Conservation (phyloP, 2,113 vertebrate genomes). For the Hemiprocne comata region DNA sequence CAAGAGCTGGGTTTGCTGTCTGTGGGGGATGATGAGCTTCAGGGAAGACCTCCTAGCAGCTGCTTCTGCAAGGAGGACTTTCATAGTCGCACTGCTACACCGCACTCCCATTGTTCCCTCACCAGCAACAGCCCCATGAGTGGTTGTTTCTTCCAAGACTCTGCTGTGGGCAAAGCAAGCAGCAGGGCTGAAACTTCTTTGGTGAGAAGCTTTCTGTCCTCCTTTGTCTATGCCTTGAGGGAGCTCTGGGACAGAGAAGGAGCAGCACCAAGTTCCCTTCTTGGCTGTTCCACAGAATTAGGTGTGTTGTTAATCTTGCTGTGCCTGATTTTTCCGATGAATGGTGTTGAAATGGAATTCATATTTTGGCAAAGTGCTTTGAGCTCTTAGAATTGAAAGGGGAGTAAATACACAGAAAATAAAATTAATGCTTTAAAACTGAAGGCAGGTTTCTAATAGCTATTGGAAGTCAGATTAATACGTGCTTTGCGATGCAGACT, state of each 20-base stretch:
- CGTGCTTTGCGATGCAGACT: not conserved
- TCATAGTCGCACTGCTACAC: not conserved
- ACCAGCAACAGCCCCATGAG: not conserved
- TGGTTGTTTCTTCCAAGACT: not conserved
- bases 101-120: rapidly evolving
- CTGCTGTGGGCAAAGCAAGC: not conserved
- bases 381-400: not conserved
- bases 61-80: not conserved
- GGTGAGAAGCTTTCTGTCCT: not conserved
- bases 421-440: not conserved
- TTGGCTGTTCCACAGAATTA: not conserved
- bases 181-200: not conserved
- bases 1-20: not conserved
- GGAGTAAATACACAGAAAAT: no score
- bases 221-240: not conserved
- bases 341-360: not conserved
- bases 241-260: not conserved
- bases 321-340: not conserved
- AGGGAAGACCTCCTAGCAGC: not conserved
- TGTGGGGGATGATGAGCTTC: not conserved
- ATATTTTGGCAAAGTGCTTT: not conserved
- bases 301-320: not conserved
- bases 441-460: not conserved
- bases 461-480: not conserved
- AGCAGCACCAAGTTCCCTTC: not conserved